Evolutionary conservation across 2,888 invertebrate species (phyloP), one percentile per base, ranked within the genome.

Genomic region (Yponomeuta malinellus): DNA sequence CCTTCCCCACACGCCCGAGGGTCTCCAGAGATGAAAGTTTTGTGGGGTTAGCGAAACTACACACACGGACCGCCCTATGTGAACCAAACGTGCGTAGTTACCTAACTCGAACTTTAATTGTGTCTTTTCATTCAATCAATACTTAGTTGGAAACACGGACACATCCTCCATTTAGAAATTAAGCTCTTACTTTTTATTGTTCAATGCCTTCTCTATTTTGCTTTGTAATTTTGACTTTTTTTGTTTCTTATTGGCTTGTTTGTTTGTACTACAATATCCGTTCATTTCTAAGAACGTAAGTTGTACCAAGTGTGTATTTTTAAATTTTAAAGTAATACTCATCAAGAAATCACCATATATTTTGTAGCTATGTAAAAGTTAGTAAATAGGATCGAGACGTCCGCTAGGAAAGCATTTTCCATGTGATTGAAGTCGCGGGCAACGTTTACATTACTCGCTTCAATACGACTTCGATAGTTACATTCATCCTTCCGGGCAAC

Each of bases 61-160:
- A 66, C 69, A 48, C 48, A 23, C 23, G 43, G 10, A 31, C 68
- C 65, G 31, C 37, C 23, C 63, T 37, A 65, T 37, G 63, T 37
- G 48, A 68, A 48, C 48, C 88, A 89, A 88, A 88, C 87, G 86
- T 72, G 81, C 85, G 87, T 85, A 87, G 84, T 88, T 89, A 88
- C 87, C 89, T 87, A 90, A 90, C 90, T 88, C 88, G 86, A 90
- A 92, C 85, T 92, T 91, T 92, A 92, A 92, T 92, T 92, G 90
- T 90, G 89, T 89, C 90, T 87, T 90, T 91, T 89, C 90, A 91
- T 91, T 89, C 90, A 92, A 92, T 92, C 92, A 89, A 92, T 91
- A 90, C 83, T 83, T 81, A 79, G 82, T 80, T 80, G 78, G 80
- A 79, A 81, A 81, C 75, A 78, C 68, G 71, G 63, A 65, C 71